These are phyloP conservation scores for Lasioglossum lativentre DNA, from an alignment of 2,888 invertebrate species.

Conservation along the genomic window DNA sequence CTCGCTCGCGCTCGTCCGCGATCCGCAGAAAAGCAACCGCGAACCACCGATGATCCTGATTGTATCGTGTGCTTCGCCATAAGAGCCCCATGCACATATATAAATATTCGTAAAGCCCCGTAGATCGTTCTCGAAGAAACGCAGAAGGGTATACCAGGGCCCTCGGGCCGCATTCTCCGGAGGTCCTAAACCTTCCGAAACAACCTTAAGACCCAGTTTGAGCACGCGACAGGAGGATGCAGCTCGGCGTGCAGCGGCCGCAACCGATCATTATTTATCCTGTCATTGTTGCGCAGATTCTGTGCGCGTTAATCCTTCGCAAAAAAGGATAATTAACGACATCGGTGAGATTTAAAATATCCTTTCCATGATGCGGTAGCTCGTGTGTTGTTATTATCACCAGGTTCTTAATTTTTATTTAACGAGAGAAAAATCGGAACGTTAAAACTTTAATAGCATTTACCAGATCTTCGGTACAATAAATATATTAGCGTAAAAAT, in stretches of 20 bases:
- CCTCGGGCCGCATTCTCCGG: constrained; percentile 32
- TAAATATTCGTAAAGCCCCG: constrained; percentile 34
- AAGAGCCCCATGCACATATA: background rate
- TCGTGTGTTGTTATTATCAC: background rate
- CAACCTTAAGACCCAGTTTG: constrained; percentile 4
- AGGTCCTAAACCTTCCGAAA: constrained; percentile 39
- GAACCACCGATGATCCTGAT: background rate
- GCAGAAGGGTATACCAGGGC: constrained; percentile 6
- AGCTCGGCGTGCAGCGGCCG: constrained; percentile 25
- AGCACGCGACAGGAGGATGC: constrained; percentile 42
- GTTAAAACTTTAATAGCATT: no score
- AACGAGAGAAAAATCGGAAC: no score
- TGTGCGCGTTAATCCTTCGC: background rate
- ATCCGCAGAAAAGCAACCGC: background rate
- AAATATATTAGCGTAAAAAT: no score
- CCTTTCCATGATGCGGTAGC: background rate
- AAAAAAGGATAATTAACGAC: background rate
- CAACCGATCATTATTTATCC: constrained; percentile 50
- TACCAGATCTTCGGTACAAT: no score
- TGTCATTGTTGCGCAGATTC: constrained; percentile 32
- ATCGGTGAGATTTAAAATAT: background rate
- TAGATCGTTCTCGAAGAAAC: constrained; percentile 6
- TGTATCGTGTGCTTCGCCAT: no score
- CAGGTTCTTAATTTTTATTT: background rate
- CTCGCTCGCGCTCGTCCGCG: background rate